Conservation (phyloP, 1,140 invertebrate species). For the Macrocentrus cingulum region DNA sequence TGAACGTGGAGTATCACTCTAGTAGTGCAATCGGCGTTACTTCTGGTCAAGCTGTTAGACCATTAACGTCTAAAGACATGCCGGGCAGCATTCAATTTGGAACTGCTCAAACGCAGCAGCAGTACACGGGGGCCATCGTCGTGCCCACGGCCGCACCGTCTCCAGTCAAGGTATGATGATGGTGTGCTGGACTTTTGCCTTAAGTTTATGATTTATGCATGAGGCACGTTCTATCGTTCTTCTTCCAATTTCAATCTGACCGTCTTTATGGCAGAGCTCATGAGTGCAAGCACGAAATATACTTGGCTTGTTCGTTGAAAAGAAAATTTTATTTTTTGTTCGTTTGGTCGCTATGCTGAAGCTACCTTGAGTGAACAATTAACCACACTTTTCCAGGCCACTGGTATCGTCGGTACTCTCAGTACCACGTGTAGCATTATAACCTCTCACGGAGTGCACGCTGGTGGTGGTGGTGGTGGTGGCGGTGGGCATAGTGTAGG, state of each 20-base stretch:
- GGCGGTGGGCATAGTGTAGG: slow-evolving; percentile 46
- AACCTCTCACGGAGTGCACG: slow-evolving; percentile 44
- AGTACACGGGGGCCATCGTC: slow-evolving; percentile 56
- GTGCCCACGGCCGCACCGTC: slow-evolving; percentile 53
- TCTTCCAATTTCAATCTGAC: too few relatives aligned
- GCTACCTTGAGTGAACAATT: background rate
- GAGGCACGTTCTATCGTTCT: too few relatives aligned
- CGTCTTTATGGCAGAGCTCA: slow-evolving; percentile 14
- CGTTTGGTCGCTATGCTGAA: too few relatives aligned
- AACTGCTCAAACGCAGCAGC: slow-evolving; percentile 51
- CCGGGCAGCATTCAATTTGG: slow-evolving; percentile 57
- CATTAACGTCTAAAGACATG: slow-evolving; percentile 56
- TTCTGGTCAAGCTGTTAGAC: slow-evolving; percentile 53
- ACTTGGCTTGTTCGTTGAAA: too few relatives aligned
- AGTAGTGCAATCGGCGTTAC: slow-evolving; percentile 46
- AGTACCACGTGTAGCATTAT: slow-evolving; percentile 47
- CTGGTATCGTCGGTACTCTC: slow-evolving; percentile 38
- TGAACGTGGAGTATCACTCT: slow-evolving; percentile 47
- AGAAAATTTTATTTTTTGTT: too few relatives aligned
- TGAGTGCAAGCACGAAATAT: slow-evolving; percentile 2
- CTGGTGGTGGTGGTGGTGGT: slow-evolving; percentile 42
- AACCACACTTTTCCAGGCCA: slow-evolving; percentile 34
- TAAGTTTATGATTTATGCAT: background rate
- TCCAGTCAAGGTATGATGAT: slow-evolving; percentile 46
- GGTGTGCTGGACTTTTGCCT: too few relatives aligned